Evolutionary conservation across 2,797 vertebrate species (phyloP), one percentile per base, ranked within the genome.

Genomic region (Podarcis siculus): DNA sequence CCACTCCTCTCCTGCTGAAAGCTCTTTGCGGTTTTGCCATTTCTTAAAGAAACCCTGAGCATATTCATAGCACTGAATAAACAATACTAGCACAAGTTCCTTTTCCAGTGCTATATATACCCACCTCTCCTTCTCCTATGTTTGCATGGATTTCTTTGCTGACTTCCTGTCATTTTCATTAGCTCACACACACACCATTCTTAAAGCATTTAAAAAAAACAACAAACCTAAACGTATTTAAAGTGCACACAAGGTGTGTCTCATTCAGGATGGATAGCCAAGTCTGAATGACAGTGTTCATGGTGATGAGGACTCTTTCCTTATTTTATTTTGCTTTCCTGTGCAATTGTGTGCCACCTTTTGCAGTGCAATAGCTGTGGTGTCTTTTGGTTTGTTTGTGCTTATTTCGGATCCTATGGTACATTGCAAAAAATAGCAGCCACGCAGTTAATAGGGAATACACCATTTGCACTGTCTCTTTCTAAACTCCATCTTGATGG

Each of bases 61-160:
- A n/a, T 73, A 42, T 81, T 42, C 35, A 39, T 87, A 81, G 35
- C 32, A 73, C 3, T 81, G 49, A 73, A 61, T 19, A 73, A 76
- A 61, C 37, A 45, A 19, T 35, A 49, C 66, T 66, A 61, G 55
- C 67, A 87, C 5, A 45, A 39, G 3, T 45, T 49, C 8, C 71
- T 19, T 75, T n/a, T 81, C 8, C 37, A 39, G 8, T 67, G 4
- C 6, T 82, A 27, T 42, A 25, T 82, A 27, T 67, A 82, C 39
- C n/a, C 39, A 32, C n/a, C 4, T 23, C 69, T 69, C 39, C 32
- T 8, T 12, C 27, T 64, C 76, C 2, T 76, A 35, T 66, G 23
- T 87, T 82, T 82, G 72, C 58, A 76, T 27, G 23, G 15, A 76
- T 87, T 82, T n/a, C 25, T 72, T 39, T 81, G 49, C 17, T 79